Evolutionary conservation across 1,140 invertebrate genomes (phyloP).

Genomic region (Polypedilum vanderplanki): DNA sequence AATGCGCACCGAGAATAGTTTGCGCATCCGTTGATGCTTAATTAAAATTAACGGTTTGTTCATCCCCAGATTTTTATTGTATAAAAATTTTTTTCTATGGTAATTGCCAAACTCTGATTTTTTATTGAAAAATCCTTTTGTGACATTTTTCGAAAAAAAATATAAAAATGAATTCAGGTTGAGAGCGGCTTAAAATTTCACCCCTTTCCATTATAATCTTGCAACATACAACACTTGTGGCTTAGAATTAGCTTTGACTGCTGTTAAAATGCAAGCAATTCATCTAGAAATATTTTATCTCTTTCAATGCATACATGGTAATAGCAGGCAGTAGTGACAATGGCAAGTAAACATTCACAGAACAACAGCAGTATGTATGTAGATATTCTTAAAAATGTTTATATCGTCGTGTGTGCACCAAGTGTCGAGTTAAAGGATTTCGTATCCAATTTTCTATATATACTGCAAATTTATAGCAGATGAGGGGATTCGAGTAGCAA

Average conservation of each 20-base stretch:
- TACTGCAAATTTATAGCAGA: neutral
- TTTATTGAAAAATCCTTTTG: neutral
- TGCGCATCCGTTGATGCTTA: too few relatives aligned
- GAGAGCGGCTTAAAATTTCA: neutral
- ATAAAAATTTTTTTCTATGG: too few relatives aligned
- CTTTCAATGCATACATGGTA: neutral
- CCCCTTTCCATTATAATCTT: neutral
- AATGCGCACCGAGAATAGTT: too few relatives aligned
- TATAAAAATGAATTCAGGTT: neutral
- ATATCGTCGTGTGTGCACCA: neutral
- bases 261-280: slow-evolving; percentile 7
- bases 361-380: too few relatives aligned
- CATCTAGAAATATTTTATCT: slow-evolving; percentile 19
- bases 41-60: too few relatives aligned
- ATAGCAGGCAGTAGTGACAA: too few relatives aligned
- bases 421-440: slow-evolving; percentile 28
- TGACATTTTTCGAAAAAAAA: neutral
- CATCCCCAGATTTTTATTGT: too few relatives aligned
- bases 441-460: neutral
- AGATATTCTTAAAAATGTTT: too few relatives aligned
- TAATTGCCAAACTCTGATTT: too few relatives aligned
- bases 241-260: slow-evolving; percentile 17
- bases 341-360: too few relatives aligned
- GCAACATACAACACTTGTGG: slow-evolving; percentile 11
- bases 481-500: neutral